Evolutionary conservation across 1,140 invertebrate genomes (phyloP).

Genomic region (Anthonomus grandis): DNA sequence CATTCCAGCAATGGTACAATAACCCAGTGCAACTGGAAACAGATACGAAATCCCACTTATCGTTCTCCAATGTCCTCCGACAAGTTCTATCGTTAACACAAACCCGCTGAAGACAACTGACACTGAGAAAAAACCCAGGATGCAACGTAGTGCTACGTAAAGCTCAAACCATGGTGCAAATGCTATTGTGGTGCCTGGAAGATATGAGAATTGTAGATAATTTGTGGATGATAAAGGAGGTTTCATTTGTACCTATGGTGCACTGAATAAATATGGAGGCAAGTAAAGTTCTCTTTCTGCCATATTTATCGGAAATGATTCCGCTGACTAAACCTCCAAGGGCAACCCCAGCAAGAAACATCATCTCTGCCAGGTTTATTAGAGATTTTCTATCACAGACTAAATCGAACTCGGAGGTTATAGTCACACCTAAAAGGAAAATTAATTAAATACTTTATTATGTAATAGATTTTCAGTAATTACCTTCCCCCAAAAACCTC

Average conservation of each 20-base stretch:
- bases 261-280: conserved; percentile 66
- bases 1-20: conserved; percentile 67
- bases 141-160: conserved; percentile 59
- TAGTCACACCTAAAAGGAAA: conserved; percentile 52
- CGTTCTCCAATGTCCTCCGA: conserved; percentile 71
- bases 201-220: not conserved
- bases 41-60: conserved; percentile 70
- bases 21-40: conserved; percentile 67
- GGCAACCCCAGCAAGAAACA: conserved; percentile 66
- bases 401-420: conserved; percentile 64
- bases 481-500: conserved; percentile 62
- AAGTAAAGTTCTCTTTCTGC: conserved; percentile 71
- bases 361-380: conserved; percentile 64
- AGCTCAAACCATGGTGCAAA: conserved; percentile 62
- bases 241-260: conserved; percentile 52
- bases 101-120: conserved; percentile 71
- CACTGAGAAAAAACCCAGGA: conserved; percentile 67
- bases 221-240: not conserved
- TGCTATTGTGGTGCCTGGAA: conserved; percentile 57
- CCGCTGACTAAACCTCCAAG: conserved; percentile 67
- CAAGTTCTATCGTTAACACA: conserved; percentile 67
- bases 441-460: not conserved
- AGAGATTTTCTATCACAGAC: conserved; percentile 62
- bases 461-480: conserved; percentile 4
- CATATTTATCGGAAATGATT: conserved; percentile 71